Evolutionary conservation across 1,140 invertebrate genomes (phyloP), one percentile per base, ranked within the genome.

Genomic region (Metaphire vulgaris): DNA sequence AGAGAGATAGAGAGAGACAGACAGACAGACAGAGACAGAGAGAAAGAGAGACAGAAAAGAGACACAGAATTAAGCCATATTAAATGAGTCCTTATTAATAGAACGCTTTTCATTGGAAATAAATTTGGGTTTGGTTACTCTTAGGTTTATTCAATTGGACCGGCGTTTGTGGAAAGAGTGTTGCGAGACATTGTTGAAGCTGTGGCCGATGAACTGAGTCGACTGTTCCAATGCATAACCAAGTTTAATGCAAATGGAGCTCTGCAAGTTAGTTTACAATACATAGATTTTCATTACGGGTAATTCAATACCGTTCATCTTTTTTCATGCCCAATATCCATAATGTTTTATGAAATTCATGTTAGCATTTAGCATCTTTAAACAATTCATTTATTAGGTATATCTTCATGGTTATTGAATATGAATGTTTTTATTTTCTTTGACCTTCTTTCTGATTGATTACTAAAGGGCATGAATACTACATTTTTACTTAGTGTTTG

Each of bases 181-280:
- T 88, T 97, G 80, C 91, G 90, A 28, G 92, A 93, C 81, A 92
- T 97, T 75, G 91, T 95, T 26, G 92, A 96, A 87, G 94, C 91
- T 1, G 92, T 97, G 77, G 91, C 92, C 74, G 94, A 97, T 87
- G 96, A 97, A 88, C 87, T 97, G 71, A 91, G 92, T 26, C 88
- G 95, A 29, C 87, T 97, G 0, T 92, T 94, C 88, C 91, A 91
- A 41, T 94, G 93, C 84, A 91, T 91, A 41, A 88, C 88, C 65
- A 89, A 89, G 74, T 92, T 92, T 84, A 90, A 89, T 82, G 83
- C 86, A 26, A 83, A 89, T 75, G 92, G 92, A 28, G 89, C 89
- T 69, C 83, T 91, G 71, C 92, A 93, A 83, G 85, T 86, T 76
- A 78, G 12, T 15, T 15, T 21, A 75, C 34, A 31, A 16, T 41